Base-by-base conservation (phyloP, 2,888 invertebrate genomes). In the Dryobotodes eremita region DNA sequence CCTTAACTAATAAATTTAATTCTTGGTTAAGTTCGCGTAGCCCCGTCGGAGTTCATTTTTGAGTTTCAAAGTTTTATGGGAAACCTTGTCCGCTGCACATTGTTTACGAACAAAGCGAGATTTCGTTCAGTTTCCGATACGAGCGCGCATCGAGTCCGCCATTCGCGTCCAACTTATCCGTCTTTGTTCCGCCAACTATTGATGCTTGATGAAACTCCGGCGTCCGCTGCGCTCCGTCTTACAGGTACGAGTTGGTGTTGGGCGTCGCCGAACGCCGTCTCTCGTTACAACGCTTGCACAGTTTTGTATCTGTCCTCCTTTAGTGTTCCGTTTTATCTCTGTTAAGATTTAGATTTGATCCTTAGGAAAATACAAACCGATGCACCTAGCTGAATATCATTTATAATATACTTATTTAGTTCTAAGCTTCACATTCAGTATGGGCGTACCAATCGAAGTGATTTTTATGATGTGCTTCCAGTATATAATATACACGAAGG, bases 41-140 rank as follows among this genome's bases (percentile, higher is more conserved):
- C 75, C 77, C 79, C 82, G 80, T 88, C 79, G 79, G 82, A 91
- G 91, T 92, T 88, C 88, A 92, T 92, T 93, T 94, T 94, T 91
- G 91, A 92, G 92, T 94, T 93, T 86, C 69, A 84, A 95, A 95
- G 93, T 94, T 95, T 93, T 91, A 93, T 92, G 90, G 92, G 89
- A 89, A 93, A 90, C 91, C 92, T 91, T 92, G 94, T 94, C 93
- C 92, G 92, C 82, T 91, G 94, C 91, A 94, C 93, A 94, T 96
- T 96, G 95, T 96, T 95, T 94, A 93, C 91, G 95, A 96, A 95
- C 95, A 95, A 95, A 94, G 94, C 93, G 92, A 88, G 91, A 91
- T 91, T 92, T 91, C 90, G 92, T 91, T 92, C 89, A 89, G 93
- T 90, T 90, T 92, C 90, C 92, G 92, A 92, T 93, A 92, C 90